Percentiles rank a stretch among this genome's conserved stretches.
Evolutionary conservation across 2,113 vertebrate species (phyloP).

Genomic region (Erythrolamprus reginae): DNA sequence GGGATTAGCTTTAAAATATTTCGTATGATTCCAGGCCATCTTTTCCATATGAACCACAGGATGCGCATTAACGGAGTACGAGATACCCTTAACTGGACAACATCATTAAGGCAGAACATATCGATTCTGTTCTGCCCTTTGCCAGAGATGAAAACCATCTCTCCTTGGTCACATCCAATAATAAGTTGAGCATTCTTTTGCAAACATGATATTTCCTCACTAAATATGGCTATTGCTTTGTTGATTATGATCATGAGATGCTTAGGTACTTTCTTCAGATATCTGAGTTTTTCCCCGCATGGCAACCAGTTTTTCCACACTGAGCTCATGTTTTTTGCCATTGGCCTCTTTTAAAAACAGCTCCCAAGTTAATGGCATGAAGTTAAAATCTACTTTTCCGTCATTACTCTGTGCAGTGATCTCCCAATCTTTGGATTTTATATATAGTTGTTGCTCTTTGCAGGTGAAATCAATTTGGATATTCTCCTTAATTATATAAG

Average conservation of each 20-base stretch:
- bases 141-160: neutral
- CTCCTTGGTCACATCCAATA: neutral
- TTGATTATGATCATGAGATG: neutral
- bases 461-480: neutral
- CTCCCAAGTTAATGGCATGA: neutral
- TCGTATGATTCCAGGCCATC: too few relatives aligned
- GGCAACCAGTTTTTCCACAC: neutral
- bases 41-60: too few relatives aligned
- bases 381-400: neutral
- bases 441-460: neutral
- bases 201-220: neutral
- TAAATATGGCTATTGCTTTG: neutral
- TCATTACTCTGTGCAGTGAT: neutral
- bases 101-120: rapidly evolving
- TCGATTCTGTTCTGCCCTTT: neutral
- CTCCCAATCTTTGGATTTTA: neutral
- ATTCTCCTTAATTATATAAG: neutral
- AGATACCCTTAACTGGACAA: neutral
- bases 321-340: neutral
- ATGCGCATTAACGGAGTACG: rapidly evolving
- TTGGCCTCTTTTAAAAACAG: neutral
- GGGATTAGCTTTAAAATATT: too few relatives aligned
- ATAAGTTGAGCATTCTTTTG: neutral
- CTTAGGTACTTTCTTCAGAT: rapidly evolving
- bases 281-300: neutral